A percentile compares a stretch with the other conserved stretches of the same genome.
Conservation (phyloP, 1,140 invertebrate genomes). For the Cotesia glomerata region DNA sequence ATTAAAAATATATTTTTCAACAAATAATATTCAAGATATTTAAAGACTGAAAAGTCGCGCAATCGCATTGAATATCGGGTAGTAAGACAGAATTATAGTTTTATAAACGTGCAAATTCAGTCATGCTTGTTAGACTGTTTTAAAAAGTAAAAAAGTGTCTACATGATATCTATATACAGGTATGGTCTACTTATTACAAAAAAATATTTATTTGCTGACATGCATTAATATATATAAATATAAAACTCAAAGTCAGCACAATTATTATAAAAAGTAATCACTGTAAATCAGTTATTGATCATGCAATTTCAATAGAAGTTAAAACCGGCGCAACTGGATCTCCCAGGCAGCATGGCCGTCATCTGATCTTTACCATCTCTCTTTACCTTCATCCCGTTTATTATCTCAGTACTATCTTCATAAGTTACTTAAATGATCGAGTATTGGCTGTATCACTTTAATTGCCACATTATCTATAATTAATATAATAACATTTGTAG, state of each 20-base stretch:
- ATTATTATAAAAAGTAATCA: background rate
- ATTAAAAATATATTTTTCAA: too few relatives aligned
- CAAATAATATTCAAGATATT: background rate
- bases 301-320: too few relatives aligned
- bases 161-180: background rate
- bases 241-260: background rate
- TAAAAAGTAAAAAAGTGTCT: background rate
- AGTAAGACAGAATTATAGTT: constrained; percentile 8
- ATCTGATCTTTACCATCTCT: background rate
- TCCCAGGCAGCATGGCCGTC: background rate
- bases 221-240: background rate
- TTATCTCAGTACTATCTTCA: background rate
- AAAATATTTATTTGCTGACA: background rate
- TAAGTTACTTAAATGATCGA: background rate
- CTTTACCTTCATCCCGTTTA: background rate
- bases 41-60: background rate
- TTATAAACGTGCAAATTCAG: constrained; percentile 10
- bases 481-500: background rate
- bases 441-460: background rate
- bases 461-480: too few relatives aligned
- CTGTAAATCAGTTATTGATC: background rate
- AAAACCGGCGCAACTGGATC: background rate
- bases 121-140: background rate
- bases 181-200: background rate
- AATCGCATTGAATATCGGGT: background rate